These are phyloP conservation scores for Geotrupes spiniger DNA, from an alignment of 2,888 invertebrate genomes.

Conservation along the genomic window DNA sequence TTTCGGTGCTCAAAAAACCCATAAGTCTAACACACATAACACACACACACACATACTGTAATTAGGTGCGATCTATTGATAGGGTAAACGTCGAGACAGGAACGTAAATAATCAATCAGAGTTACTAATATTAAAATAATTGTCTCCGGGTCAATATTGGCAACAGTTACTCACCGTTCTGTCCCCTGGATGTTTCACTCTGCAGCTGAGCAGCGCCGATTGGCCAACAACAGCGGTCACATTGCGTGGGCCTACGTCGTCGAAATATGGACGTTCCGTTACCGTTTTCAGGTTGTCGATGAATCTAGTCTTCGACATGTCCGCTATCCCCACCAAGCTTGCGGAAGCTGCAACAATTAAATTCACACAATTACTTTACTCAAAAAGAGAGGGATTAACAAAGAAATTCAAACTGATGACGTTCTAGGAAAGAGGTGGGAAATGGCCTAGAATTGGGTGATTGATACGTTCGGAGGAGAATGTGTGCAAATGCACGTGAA, in stretches of 20 bases:
- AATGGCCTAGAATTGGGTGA: no score
- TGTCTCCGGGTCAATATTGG: no score
- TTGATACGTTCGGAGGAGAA: neutral
- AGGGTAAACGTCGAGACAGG: no score
- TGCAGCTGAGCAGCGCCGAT: slow-evolving; percentile 73
- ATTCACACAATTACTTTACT: slow-evolving; percentile 17
- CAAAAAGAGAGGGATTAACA: slow-evolving; percentile 2
- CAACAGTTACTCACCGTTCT: slow-evolving; percentile 79
- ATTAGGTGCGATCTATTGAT: no score
- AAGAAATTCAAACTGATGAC: neutral
- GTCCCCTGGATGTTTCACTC: slow-evolving; percentile 83
- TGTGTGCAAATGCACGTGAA: neutral
- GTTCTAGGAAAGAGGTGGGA: neutral
- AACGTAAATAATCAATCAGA: no score
- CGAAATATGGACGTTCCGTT: slow-evolving; percentile 75
- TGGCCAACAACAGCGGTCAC: slow-evolving; percentile 83
- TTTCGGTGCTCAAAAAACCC: no score
- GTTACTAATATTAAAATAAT: no score
- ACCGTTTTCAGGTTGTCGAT: slow-evolving; percentile 37
- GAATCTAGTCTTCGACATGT: slow-evolving; percentile 27
- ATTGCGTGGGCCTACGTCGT: slow-evolving; percentile 79
- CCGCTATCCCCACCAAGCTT: slow-evolving; percentile 23
- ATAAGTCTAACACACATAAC: no score
- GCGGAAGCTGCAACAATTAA: slow-evolving; percentile 28
- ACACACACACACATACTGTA: no score